Percentiles rank a stretch among this genome's conserved stretches.
Conservation (phyloP, 2,888 invertebrate genomes). For the Drosophila melanosoma region DNA sequence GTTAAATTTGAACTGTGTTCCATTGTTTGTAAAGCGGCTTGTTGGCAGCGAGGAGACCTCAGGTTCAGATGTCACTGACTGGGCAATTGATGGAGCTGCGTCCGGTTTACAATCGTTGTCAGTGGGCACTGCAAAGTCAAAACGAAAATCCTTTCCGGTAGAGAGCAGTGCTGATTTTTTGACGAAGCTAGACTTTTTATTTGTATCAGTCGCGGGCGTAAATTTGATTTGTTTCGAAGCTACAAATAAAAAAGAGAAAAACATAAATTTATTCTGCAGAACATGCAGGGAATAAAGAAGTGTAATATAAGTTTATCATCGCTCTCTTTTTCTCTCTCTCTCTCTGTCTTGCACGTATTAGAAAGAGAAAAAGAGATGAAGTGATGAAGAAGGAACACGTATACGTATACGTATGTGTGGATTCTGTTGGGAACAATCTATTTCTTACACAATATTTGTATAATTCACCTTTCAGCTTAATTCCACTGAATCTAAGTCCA, state of each 20-base stretch:
- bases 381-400: not conserved
- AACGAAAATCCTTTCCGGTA: conserved; percentile 87
- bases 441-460: not conserved
- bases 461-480: not conserved
- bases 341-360: conserved; percentile 12
- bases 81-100: conserved; percentile 41
- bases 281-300: not conserved
- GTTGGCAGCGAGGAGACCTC: conserved; percentile 16
- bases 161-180: conserved; percentile 87
- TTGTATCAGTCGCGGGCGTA: conserved; percentile 85
- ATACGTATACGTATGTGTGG: not conserved
- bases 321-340: not conserved
- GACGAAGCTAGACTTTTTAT: conserved; percentile 88
- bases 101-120: not conserved
- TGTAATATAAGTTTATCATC: not conserved
- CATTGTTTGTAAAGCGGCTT: conserved; percentile 54
- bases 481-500: not conserved
- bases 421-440: not conserved
- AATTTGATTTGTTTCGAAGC: conserved; percentile 86
- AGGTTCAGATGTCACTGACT: not conserved
- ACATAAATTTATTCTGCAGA: not conserved
- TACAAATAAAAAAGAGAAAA: conserved; percentile 37
- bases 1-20: conserved; percentile 89
- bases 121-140: conserved; percentile 85
- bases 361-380: conserved; percentile 31